Base-by-base conservation (phyloP, 2,113 vertebrate species). In the Centropus bengalensis region DNA sequence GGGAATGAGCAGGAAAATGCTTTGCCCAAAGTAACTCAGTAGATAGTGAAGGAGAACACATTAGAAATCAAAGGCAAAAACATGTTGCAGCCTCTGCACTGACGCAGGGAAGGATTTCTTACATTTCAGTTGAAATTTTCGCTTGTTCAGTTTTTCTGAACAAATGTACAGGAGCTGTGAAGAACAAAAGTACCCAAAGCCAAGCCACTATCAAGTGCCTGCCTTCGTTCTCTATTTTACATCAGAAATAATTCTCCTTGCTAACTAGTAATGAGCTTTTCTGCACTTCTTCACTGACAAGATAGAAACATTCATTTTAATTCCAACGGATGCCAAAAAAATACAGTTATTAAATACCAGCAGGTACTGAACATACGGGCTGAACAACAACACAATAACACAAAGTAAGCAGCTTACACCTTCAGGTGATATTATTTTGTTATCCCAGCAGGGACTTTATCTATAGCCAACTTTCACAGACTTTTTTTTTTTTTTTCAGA, bases 391-490 rank as follows among this genome's bases (percentile, higher is more conserved):
- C 17, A 18, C 30, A 36, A 0, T 10, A 44, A 30, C 67, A 38
- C n/a, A 45, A 12, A 76, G 33, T 14, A 59, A 64, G 42, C 11
- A 49, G 45, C 27, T 15, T 6, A 54, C 15, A 38, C 23, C 12
- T n/a, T 22, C 10, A 23, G 21, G 45, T 60, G 38, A 54, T 8
- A 8, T 13, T n/a, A 20, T 40, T 54, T 60, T 60, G 28, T 47
- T 33, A 1, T 15, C 28, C 19, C 1, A 0, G 47, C 10, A 2
- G n/a, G 36, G 68, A 51, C 22, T 26, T 49, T 51, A 23, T 10
- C 27, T 38, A n/a, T 8, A 16, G 30, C 17, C 26, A 67, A 26
- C 8, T 26, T 23, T 74, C 38, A 38, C 22, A 26, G 62, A 40
- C 28, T 54, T 15, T 15, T 20, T 15, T 54, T 15, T 15, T 20